Conservation (phyloP, 2,888 invertebrate genomes). For the Liodrosophila aerea region DNA sequence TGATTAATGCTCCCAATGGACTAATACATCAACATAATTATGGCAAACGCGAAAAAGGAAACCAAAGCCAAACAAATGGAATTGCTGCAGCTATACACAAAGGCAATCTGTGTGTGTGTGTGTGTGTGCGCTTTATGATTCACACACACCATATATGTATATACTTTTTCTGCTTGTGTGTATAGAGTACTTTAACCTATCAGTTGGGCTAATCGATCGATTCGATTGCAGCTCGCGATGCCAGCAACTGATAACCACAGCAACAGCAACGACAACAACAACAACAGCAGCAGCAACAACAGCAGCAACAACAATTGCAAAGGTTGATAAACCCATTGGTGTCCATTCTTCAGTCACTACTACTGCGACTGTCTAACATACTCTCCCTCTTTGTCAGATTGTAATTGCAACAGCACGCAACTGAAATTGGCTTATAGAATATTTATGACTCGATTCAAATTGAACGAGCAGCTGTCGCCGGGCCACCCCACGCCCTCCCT, state of each 20-base stretch:
- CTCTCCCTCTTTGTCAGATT: slow-evolving; percentile 24
- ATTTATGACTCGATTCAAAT: slow-evolving; percentile 55
- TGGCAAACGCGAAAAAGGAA: slow-evolving; percentile 30
- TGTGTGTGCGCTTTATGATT: slow-evolving; percentile 30
- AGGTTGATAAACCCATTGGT: slow-evolving; percentile 70
- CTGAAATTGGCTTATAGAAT: slow-evolving; percentile 66
- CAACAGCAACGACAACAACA: slow-evolving; percentile 34
- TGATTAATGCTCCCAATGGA: slow-evolving; percentile 46
- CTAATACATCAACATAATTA: slow-evolving; percentile 68
- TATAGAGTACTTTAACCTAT: slow-evolving; percentile 61
- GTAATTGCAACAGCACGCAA: slow-evolving; percentile 62
- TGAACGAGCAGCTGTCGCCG: slow-evolving; percentile 48
- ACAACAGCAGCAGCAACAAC: slow-evolving; percentile 14
- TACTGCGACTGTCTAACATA: no score
- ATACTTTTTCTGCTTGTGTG: slow-evolving; percentile 24
- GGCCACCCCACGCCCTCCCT: no score
- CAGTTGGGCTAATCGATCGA: slow-evolving; percentile 69
- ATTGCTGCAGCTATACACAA: slow-evolving; percentile 1
- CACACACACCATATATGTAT: slow-evolving; percentile 7
- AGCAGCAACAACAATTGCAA: no score
- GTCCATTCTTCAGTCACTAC: slow-evolving; percentile 17
- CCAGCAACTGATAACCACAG: slow-evolving; percentile 64
- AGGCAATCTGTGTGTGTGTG: slow-evolving; percentile 2
- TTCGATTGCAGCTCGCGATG: slow-evolving; percentile 57
- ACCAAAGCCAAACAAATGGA: slow-evolving; percentile 36